These are phyloP conservation scores for Pachycephus smyrnensis DNA, from an alignment of 2,888 invertebrate species.

Conservation along the genomic window DNA sequence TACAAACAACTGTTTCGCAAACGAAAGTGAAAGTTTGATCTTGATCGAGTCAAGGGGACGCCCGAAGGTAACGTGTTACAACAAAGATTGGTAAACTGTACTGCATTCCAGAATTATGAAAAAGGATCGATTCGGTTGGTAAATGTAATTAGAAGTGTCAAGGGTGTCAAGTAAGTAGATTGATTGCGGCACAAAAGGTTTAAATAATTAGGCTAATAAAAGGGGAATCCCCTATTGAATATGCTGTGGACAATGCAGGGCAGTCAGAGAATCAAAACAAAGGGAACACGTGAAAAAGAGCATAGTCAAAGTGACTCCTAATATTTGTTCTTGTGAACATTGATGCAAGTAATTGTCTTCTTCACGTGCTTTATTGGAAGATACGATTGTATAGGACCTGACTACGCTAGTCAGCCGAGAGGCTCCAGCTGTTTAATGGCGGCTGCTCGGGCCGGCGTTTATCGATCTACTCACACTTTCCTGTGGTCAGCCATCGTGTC, in stretches of 20 bases:
- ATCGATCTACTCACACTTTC: slow-evolving; percentile 49
- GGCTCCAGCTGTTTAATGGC: neutral
- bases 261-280: neutral
- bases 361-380: neutral
- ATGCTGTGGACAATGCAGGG: neutral
- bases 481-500: slow-evolving; percentile 48
- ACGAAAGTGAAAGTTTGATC: neutral
- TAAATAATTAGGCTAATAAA: neutral
- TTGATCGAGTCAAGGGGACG: neutral
- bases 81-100: neutral
- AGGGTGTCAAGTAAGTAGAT: neutral
- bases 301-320: neutral
- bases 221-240: neutral
- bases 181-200: neutral
- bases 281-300: neutral
- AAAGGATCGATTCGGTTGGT: neutral
- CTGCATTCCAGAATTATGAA: neutral
- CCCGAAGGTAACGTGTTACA: neutral
- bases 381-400: neutral
- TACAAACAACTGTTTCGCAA: neutral
- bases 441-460: neutral
- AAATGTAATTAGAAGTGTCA: neutral
- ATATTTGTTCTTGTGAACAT: neutral
- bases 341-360: neutral
- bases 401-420: neutral